phyloP scores from a whole-genome alignment of 2,797 vertebrate genomes.

The Anguilla marmorata region DNA sequence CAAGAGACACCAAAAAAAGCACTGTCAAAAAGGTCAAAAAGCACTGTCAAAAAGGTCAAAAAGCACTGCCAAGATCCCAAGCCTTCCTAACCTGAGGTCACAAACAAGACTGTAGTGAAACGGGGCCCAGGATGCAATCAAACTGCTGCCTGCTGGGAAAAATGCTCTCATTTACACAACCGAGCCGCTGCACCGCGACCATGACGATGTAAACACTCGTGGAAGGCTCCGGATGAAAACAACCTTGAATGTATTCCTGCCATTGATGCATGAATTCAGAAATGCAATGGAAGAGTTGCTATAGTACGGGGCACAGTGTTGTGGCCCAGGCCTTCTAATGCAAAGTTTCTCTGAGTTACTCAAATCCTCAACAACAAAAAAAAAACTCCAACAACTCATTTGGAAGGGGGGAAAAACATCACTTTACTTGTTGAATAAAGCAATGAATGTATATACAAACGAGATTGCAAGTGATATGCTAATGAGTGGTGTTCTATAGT shows the following conservation, averaged over 20 bases:
- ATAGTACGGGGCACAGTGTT: neutral
- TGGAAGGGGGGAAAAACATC: neutral
- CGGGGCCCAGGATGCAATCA: neutral
- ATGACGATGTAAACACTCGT: neutral
- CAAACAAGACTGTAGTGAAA: neutral
- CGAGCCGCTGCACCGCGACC: neutral
- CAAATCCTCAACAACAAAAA: neutral
- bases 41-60: neutral
- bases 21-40: too few relatives aligned
- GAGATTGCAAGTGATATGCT: neutral
- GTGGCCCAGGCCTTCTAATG: neutral
- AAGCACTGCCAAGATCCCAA: neutral
- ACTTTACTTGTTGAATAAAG: neutral
- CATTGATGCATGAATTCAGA: neutral
- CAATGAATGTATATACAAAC: neutral
- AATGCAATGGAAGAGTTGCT: neutral
- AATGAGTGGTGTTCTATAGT: neutral
- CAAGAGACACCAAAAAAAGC: too few relatives aligned
- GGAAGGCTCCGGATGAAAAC: neutral
- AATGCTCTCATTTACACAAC: neutral
- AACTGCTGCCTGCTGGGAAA: neutral
- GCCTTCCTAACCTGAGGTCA: neutral
- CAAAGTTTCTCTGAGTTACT: neutral
- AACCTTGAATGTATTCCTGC: neutral
- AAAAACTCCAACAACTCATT: neutral